Conservation (phyloP, 2,888 invertebrate genomes). For the Tetropium fuscum region DNA sequence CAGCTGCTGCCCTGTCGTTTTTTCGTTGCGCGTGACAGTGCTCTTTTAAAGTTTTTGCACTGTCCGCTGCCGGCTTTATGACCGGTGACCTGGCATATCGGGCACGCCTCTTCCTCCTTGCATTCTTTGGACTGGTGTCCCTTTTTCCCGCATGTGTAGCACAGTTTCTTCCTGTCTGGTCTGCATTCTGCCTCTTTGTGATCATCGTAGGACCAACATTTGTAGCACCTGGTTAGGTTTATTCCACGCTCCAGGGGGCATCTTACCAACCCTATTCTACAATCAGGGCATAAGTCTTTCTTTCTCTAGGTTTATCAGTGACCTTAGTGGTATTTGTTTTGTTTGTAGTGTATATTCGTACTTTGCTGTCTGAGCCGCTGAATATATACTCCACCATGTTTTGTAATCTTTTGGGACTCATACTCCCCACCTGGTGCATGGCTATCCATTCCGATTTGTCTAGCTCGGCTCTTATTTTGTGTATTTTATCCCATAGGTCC, state of each 20-base stretch:
- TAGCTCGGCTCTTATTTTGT: neutral
- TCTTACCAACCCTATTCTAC: no score
- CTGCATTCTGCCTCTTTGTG: constrained; percentile 28
- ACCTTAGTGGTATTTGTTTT: neutral
- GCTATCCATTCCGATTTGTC: neutral
- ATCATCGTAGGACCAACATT: constrained; percentile 38
- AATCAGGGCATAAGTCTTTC: neutral
- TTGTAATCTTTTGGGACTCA: neutral
- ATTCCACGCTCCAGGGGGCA: neutral
- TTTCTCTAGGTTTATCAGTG: neutral
- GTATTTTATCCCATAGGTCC: neutral
- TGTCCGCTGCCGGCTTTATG: constrained; percentile 5
- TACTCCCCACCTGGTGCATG: neutral
- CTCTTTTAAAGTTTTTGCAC: neutral
- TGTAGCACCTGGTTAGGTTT: constrained; percentile 27
- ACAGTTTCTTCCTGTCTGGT: constrained; percentile 31
- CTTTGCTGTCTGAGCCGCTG: neutral
- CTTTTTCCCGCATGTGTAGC: constrained; percentile 33
- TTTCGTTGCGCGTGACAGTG: neutral
- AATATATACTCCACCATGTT: constrained; percentile 4
- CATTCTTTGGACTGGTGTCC: constrained; percentile 33
- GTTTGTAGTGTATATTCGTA: constrained; percentile 6
- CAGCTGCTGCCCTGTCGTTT: neutral
- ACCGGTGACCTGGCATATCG: constrained; percentile 28
- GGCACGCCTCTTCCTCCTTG: constrained; percentile 26